Conservation (phyloP, 2,888 invertebrate genomes). For the Euproctis similis region DNA sequence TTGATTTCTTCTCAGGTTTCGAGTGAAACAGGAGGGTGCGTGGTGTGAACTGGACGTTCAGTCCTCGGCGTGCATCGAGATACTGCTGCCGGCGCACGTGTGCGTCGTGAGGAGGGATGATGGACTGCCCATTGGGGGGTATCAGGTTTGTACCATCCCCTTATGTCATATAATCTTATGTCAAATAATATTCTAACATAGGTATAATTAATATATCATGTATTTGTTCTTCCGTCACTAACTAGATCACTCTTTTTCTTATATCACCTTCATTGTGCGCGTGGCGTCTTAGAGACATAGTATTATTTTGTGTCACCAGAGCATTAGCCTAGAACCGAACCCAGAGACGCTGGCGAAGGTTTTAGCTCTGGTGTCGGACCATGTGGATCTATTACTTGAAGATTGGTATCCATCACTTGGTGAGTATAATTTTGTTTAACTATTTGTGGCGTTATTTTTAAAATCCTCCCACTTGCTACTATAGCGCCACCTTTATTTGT, state of each 20-base stretch:
- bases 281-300: too few relatives aligned
- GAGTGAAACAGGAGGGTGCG: conserved; percentile 86
- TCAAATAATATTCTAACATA: too few relatives aligned
- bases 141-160: too few relatives aligned
- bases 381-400: conserved; percentile 95
- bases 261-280: too few relatives aligned
- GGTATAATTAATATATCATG: too few relatives aligned
- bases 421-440: too few relatives aligned
- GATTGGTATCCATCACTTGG: conserved; percentile 98
- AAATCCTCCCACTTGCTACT: too few relatives aligned
- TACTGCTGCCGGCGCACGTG: conserved; percentile 83
- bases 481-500: too few relatives aligned
- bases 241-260: too few relatives aligned
- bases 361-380: conserved; percentile 92
- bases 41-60: conserved; percentile 90
- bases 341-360: conserved; percentile 87
- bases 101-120: conserved; percentile 55
- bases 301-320: conserved; percentile 44
- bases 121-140: conserved; percentile 68
- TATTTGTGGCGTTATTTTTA: too few relatives aligned
- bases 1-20: conserved; percentile 71
- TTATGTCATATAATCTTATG: too few relatives aligned
- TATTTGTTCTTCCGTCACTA: too few relatives aligned
- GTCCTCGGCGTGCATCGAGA: conserved; percentile 89
- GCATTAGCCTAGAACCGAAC: conserved; percentile 85